Conservation (phyloP, 2,888 invertebrate genomes). For the Dugesia japonica region DNA sequence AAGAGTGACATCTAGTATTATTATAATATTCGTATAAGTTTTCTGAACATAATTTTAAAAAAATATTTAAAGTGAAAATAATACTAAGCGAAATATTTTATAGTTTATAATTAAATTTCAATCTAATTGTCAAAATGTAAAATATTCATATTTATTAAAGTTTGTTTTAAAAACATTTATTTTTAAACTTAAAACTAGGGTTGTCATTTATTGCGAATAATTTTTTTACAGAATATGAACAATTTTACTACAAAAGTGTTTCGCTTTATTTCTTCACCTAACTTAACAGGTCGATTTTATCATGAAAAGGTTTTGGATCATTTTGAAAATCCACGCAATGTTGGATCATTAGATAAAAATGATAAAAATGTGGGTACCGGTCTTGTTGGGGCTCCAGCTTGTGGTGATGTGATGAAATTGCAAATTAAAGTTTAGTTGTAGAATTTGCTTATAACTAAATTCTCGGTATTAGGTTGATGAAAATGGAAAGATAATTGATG, state of each 20-base stretch:
- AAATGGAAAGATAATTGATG: slow-evolving; percentile 85
- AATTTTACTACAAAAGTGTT: background rate
- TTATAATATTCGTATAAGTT: no score
- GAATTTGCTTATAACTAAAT: no score
- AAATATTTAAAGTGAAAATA: no score
- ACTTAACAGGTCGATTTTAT: background rate
- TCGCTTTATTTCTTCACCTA: background rate
- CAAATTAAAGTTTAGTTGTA: slow-evolving; percentile 54
- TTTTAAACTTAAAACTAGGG: no score
- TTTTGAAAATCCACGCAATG: slow-evolving; percentile 96
- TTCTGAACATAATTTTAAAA: no score
- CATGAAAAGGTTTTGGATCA: slow-evolving; percentile 73
- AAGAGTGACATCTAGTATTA: no score
- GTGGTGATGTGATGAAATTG: slow-evolving; percentile 98
- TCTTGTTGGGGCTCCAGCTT: slow-evolving; percentile 92
- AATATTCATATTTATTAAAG: no score
- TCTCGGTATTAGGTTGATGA: slow-evolving; percentile 58
- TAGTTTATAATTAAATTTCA: no score
- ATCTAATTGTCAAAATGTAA: no score
- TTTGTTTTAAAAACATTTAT: no score
- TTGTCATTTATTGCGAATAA: no score
- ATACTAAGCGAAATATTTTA: no score
- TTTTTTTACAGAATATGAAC: background rate
- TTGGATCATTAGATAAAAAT: slow-evolving; percentile 84
- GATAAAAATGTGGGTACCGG: slow-evolving; percentile 86